These are phyloP conservation scores for Notothenia rossii DNA, from an alignment of 2,113 vertebrate genomes.

Conservation along the genomic window DNA sequence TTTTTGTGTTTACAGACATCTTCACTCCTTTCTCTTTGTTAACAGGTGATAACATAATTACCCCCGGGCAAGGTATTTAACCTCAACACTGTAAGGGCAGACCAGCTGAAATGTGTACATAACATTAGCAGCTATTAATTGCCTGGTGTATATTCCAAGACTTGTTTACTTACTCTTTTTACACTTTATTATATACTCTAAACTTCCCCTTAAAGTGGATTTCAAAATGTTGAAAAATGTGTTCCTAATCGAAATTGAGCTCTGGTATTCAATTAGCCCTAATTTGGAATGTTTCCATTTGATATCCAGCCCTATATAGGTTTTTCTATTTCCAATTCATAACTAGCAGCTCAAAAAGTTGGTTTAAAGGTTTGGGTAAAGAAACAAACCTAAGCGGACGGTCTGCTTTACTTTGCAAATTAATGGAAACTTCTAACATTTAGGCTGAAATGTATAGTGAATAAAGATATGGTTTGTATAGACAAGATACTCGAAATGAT, in stretches of 20 bases:
- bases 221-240: neutral
- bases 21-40: neutral
- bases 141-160: too few species aligned
- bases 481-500: neutral
- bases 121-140: too few species aligned
- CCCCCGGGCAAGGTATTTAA: neutral
- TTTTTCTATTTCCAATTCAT: neutral
- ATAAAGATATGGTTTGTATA: slow-evolving; percentile 13
- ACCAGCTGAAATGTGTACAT: neutral
- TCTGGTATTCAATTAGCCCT: neutral
- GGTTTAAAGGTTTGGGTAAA: neutral
- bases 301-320: neutral
- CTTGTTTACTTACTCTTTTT: neutral
- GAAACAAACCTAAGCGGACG: neutral
- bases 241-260: neutral
- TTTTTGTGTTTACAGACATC: neutral
- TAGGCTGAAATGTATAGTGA: neutral
- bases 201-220: neutral
- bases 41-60: neutral
- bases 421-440: neutral
- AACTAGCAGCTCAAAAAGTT: neutral
- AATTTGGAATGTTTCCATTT: neutral
- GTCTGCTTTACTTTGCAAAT: neutral
- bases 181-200: neutral
- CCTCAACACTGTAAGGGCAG: neutral